A percentile compares a stretch with the other conserved stretches of the same genome.
Conservation (phyloP, 2,113 vertebrate genomes). For the Pyxicephalus adspersus region DNA sequence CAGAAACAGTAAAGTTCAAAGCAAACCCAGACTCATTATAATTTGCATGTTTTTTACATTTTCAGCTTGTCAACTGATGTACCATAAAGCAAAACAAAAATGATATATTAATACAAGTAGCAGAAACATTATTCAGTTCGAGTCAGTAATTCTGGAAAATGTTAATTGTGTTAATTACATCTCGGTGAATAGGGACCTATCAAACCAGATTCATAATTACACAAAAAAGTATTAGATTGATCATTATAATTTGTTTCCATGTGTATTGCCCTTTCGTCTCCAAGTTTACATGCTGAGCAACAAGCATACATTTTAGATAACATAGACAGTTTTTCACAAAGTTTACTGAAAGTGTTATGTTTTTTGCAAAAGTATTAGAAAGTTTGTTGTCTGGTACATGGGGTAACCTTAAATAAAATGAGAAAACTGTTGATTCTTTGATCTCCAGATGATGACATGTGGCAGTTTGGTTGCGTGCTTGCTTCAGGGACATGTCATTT, state of each 20-base stretch:
- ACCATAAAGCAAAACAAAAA: constrained; percentile 10
- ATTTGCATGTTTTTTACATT: not conserved
- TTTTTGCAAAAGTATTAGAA: not conserved
- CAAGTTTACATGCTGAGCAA: constrained; percentile 4
- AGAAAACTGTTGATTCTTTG: not conserved
- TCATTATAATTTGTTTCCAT: constrained; percentile 42
- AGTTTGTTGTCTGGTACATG: not conserved
- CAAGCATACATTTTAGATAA: not conserved
- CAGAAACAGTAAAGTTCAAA: not conserved
- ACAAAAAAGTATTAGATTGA: constrained; percentile 26
- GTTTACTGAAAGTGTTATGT: constrained; percentile 7
- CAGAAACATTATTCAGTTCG: constrained; percentile 15
- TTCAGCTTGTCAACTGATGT: not conserved
- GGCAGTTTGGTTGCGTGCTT: constrained; percentile 70
- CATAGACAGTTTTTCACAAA: not conserved
- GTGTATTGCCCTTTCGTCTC: constrained; percentile 9
- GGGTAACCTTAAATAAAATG: not conserved
- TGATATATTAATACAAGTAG: constrained; percentile 16
- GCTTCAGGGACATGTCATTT: constrained; percentile 66
- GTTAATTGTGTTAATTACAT: constrained; percentile 52
- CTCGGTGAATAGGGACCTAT: constrained; percentile 38
- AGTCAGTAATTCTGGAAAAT: constrained; percentile 37
- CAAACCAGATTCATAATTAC: constrained; percentile 22
- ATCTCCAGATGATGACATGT: constrained; percentile 64
- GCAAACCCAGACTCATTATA: constrained; percentile 2